phyloP scores from a whole-genome alignment of 1,140 invertebrate genomes.

The Diorhabda carinulata region DNA sequence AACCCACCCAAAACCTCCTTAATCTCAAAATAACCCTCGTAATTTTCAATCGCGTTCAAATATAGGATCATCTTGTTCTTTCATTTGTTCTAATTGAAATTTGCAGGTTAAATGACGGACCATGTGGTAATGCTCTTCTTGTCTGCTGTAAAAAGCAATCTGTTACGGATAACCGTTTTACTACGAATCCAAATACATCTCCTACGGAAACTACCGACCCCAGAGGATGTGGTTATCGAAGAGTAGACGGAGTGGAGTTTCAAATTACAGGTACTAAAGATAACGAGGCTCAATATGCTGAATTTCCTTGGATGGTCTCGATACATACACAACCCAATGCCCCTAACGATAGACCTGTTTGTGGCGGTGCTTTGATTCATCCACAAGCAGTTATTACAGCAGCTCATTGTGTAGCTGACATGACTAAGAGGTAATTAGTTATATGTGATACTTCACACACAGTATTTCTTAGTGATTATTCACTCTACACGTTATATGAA shows the following conservation, averaged over 20 bases:
- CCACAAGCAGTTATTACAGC: conserved; percentile 64
- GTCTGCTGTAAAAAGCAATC: conserved; percentile 55
- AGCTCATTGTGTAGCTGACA: conserved; percentile 55
- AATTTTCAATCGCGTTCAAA: neutral
- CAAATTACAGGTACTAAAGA: conserved; percentile 47
- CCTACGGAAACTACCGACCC: conserved; percentile 24
- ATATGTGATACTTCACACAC: no score
- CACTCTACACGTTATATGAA: no score
- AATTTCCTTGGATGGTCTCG: conserved; percentile 80
- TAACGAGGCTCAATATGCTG: conserved; percentile 57
- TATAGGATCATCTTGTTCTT: neutral
- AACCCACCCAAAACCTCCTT: neutral
- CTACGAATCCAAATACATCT: conserved; percentile 24
- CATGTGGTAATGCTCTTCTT: conserved; percentile 60
- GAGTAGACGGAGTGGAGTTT: conserved; percentile 61
- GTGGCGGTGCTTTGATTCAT: conserved; percentile 70
- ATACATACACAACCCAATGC: conserved; percentile 57
- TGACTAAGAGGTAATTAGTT: conserved; percentile 36
- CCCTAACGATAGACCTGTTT: conserved; percentile 53
- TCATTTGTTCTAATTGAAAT: neutral
- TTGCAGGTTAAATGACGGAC: conserved; percentile 48
- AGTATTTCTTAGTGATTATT: no score
- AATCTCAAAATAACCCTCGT: neutral
- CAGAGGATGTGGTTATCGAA: conserved; percentile 56
- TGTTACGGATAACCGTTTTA: conserved; percentile 33